Conservation (phyloP, 2,113 vertebrate genomes). For the Brevimyrus niger region DNA sequence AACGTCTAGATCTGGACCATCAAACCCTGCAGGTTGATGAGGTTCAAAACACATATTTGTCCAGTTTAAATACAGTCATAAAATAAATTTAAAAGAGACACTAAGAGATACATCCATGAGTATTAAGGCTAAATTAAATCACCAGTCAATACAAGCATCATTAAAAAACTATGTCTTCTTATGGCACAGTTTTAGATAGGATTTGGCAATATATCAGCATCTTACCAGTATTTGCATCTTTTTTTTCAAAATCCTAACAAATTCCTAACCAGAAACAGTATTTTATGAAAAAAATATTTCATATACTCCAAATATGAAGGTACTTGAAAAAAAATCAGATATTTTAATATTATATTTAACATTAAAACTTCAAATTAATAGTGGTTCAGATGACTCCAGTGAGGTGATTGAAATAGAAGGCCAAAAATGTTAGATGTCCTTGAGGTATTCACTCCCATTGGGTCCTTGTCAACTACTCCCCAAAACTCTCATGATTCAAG, state of each 20-base stretch:
- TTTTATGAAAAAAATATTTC: conserved; percentile 59
- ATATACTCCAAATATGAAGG: conserved; percentile 49
- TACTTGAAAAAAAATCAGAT: conserved; percentile 45
- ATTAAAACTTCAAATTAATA: background rate
- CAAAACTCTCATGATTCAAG: conserved; percentile 19
- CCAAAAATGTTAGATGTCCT: conserved; percentile 70
- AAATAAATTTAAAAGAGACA: background rate
- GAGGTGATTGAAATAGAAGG: conserved; percentile 71
- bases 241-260: conserved; percentile 41
- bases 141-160: conserved; percentile 10
- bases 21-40: background rate
- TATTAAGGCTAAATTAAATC: conserved; percentile 6
- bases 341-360: background rate
- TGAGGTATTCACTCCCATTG: conserved; percentile 74
- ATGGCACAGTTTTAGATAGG: conserved; percentile 19
- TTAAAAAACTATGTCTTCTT: background rate
- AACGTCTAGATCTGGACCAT: background rate
- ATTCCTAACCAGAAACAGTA: conserved; percentile 55
- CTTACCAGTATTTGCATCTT: conserved; percentile 40
- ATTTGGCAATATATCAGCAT: conserved; percentile 70
- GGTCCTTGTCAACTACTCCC: conserved; percentile 37
- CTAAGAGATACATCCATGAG: conserved; percentile 8
- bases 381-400: conserved; percentile 41
- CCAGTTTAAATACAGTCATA: conserved; percentile 5
- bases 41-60: conserved; percentile 32